Conservation (phyloP, 2,113 vertebrate species). For the Scartelaos histophorus region DNA sequence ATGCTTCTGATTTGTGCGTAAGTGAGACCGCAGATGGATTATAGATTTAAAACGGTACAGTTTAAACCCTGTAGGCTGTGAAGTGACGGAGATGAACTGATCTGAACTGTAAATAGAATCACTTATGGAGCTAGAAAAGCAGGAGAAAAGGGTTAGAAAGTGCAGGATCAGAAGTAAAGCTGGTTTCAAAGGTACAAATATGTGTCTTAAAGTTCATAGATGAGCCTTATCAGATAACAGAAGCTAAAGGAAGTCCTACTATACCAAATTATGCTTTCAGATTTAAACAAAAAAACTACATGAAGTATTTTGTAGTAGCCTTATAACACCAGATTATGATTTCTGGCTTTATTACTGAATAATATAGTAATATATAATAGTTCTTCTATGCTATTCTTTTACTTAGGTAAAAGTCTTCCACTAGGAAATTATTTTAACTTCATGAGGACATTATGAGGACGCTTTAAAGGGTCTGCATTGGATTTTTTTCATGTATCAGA, state of each 20-base stretch:
- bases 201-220: too few species aligned
- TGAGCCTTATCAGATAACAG: neutral
- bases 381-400: too few species aligned
- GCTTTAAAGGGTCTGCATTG: neutral
- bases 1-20: constrained; percentile 63
- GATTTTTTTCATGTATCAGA: too few species aligned
- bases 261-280: neutral
- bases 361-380: too few species aligned
- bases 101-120: constrained; percentile 69
- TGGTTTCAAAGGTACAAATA: neutral
- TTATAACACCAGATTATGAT: too few species aligned
- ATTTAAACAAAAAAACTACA: neutral
- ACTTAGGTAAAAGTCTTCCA: too few species aligned
- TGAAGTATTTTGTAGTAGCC: too few species aligned
- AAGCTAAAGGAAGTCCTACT: neutral
- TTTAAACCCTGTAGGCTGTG: constrained; percentile 46
- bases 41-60: constrained; percentile 45
- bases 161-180: constrained; percentile 38
- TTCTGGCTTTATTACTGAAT: too few species aligned
- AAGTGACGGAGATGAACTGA: constrained; percentile 51
- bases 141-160: constrained; percentile 54
- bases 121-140: constrained; percentile 72
- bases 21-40: constrained; percentile 55
- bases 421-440: neutral
- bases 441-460: neutral